phyloP scores from a whole-genome alignment of 1,140 invertebrate species.

The Drosophila hydei region DNA sequence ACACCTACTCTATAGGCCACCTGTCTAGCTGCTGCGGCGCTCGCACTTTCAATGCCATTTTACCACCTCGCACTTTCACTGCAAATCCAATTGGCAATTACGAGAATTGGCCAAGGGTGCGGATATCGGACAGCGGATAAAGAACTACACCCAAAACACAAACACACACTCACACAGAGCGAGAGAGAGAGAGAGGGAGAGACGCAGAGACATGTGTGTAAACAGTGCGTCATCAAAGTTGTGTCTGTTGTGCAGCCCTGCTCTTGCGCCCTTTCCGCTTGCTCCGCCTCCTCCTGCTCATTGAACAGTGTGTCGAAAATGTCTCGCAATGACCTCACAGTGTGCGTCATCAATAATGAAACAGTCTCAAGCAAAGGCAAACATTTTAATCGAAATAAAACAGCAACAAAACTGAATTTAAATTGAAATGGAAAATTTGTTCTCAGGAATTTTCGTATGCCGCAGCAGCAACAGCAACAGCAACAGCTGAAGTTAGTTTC shows the following conservation, averaged over 20 bases:
- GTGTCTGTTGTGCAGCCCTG: conserved; percentile 31
- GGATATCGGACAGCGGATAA: conserved; percentile 33
- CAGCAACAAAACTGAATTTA: conserved; percentile 6
- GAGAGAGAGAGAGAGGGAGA: no score
- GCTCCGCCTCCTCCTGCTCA: not conserved
- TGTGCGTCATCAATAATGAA: conserved; percentile 74
- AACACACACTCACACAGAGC: not conserved
- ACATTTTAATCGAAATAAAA: not conserved
- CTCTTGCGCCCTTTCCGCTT: not conserved
- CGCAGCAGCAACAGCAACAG: no score
- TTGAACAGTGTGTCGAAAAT: conserved; percentile 21
- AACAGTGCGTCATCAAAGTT: conserved; percentile 64
- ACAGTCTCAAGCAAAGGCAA: conserved; percentile 26
- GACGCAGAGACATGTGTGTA: conserved; percentile 5
- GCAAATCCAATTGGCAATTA: conserved; percentile 62
- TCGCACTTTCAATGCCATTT: conserved; percentile 67
- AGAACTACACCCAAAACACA: conserved; percentile 4
- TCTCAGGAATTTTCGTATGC: not conserved
- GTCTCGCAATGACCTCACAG: conserved; percentile 68
- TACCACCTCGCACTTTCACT: conserved; percentile 20
- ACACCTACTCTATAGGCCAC: conserved; percentile 17
- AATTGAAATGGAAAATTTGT: conserved; percentile 11
- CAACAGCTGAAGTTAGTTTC: not conserved
- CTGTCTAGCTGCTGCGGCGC: conserved; percentile 34
- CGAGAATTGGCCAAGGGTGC: conserved; percentile 44